phyloP scores from a whole-genome alignment of 2,113 vertebrate genomes.

The Hippocampus zosterae region DNA sequence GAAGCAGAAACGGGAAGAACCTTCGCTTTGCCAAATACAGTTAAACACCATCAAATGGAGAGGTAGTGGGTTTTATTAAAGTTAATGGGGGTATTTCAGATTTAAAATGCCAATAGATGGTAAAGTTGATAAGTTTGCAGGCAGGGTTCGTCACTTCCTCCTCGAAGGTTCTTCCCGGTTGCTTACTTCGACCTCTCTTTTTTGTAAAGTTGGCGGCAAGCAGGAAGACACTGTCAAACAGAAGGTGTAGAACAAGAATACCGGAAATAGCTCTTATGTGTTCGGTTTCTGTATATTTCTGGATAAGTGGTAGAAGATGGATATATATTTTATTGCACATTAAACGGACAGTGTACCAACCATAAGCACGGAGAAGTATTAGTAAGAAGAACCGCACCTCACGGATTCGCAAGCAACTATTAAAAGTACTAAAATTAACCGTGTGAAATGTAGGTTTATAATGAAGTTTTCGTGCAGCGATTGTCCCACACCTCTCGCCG shows the following conservation, averaged over 20 bases:
- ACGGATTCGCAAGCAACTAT: not conserved
- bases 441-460: not conserved
- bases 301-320: no score
- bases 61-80: not conserved
- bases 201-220: not conserved
- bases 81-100: not conserved
- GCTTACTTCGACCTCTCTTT: conserved; percentile 1
- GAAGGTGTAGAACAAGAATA: not conserved
- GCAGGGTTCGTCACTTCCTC: conserved; percentile 70
- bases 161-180: conserved; percentile 41
- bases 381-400: not conserved
- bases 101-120: conserved; percentile 9
- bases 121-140: conserved; percentile 57
- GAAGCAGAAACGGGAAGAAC: conserved; percentile 12
- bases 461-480: not conserved
- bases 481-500: not conserved
- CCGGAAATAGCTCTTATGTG: not conserved
- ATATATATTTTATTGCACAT: not conserved
- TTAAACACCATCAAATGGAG: not conserved
- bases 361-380: not conserved
- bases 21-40: not conserved
- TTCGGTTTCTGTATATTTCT: not conserved
- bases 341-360: not conserved
- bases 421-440: not conserved
- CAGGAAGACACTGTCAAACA: not conserved